These are phyloP conservation scores for Steatornis caripensis DNA, from an alignment of 2,113 vertebrate genomes.

Conservation along the genomic window DNA sequence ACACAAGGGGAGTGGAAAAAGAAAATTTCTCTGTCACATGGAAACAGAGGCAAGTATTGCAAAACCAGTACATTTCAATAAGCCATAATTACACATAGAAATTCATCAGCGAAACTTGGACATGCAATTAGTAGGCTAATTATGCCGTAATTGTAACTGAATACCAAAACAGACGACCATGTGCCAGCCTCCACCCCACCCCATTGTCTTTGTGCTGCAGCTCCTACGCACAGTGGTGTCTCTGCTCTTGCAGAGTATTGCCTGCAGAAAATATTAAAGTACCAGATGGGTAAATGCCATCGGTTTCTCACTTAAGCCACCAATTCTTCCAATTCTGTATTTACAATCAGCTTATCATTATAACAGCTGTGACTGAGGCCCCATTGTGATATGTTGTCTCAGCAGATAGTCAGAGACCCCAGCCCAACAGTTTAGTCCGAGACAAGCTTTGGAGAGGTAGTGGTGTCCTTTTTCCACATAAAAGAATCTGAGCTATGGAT, in stretches of 20 bases:
- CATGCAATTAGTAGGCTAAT: constrained; percentile 30
- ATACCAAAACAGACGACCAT: constrained; percentile 17
- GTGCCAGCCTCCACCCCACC: background rate
- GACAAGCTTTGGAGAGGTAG: background rate
- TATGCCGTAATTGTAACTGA: constrained; percentile 30
- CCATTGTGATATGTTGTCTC: background rate
- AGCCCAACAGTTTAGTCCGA: background rate
- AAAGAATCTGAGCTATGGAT: background rate
- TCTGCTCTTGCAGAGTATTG: background rate
- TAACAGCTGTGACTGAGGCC: background rate
- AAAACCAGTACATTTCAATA: constrained; percentile 38
- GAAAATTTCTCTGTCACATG: background rate
- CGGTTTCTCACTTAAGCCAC: background rate
- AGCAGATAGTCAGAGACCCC: background rate
- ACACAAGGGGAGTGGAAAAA: background rate
- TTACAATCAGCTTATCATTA: background rate
- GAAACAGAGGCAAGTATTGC: background rate
- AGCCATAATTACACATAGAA: constrained; percentile 26
- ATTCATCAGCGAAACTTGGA: constrained; percentile 22
- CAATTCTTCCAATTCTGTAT: background rate
- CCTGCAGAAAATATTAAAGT: background rate
- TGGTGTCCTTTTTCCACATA: background rate
- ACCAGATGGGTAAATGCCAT: background rate
- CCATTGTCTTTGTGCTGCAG: background rate
- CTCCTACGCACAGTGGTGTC: background rate